phyloP scores from a whole-genome alignment of 2,888 invertebrate species.

The Aphodius granarius region DNA sequence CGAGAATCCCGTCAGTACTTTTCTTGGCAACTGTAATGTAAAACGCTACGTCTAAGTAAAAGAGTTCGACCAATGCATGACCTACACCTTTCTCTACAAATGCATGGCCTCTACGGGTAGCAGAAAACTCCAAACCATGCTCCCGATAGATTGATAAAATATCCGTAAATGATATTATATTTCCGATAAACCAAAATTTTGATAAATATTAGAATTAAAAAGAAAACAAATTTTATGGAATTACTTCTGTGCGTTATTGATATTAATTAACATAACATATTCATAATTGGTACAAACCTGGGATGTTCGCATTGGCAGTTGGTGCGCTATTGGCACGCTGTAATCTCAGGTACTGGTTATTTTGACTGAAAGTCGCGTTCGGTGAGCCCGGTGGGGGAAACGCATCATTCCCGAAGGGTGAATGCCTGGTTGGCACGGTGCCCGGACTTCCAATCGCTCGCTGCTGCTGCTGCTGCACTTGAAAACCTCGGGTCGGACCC shows the following conservation, averaged over 20 bases:
- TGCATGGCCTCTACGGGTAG: slow-evolving; percentile 40
- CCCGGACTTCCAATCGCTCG: slow-evolving; percentile 58
- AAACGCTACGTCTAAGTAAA: slow-evolving; percentile 5
- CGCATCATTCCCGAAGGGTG: slow-evolving; percentile 58
- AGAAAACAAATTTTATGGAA: background rate
- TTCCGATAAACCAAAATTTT: background rate
- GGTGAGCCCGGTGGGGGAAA: slow-evolving; percentile 59
- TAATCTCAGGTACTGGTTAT: slow-evolving; percentile 57
- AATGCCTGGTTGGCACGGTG: slow-evolving; percentile 59
- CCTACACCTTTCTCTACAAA: slow-evolving; percentile 38
- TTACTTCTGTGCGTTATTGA: background rate
- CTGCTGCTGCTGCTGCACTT: slow-evolving; percentile 44
- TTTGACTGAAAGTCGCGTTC: slow-evolving; percentile 52
- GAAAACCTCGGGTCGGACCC: slow-evolving; percentile 36
- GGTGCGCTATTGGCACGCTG: slow-evolving; percentile 62
- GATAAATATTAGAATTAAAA: background rate
- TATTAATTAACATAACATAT: background rate
- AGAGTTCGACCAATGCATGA: slow-evolving; percentile 36
- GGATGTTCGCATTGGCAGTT: slow-evolving; percentile 61
- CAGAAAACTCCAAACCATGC: slow-evolving; percentile 36
- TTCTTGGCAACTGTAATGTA: background rate
- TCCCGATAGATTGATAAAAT: slow-evolving; percentile 5
- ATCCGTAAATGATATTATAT: no score
- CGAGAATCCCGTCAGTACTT: background rate
- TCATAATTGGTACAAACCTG: slow-evolving; percentile 51